Evolutionary conservation across 37 sponge, comb jelly and placozoan genomes (phyloP).

Genomic region (Amphimedon queenslandica): DNA sequence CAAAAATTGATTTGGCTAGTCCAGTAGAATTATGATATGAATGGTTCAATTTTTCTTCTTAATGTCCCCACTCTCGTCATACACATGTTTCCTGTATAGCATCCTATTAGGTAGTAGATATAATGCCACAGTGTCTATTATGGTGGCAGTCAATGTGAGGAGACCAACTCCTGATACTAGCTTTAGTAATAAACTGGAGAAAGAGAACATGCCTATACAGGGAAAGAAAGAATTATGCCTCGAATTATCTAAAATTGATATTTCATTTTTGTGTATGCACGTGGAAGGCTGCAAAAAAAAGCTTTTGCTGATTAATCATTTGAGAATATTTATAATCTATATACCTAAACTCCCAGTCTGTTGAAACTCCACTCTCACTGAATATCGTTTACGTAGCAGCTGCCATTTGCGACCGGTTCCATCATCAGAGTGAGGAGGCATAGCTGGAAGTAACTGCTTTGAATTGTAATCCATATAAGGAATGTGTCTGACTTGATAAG

Average conservation of each 20-base stretch:
- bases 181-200: conserved; percentile 50
- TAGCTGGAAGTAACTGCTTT: conserved; percentile 41
- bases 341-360: conserved; percentile 73
- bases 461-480: conserved; percentile 64
- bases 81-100: conserved; percentile 54
- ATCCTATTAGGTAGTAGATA: conserved; percentile 67
- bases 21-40: too few relatives aligned
- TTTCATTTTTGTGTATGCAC: background rate
- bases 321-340: background rate
- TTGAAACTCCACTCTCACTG: conserved; percentile 65
- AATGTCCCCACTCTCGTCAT: conserved; percentile 15
- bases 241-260: background rate
- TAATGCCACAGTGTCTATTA: conserved; percentile 67
- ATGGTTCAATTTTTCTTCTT: conserved; percentile 2
- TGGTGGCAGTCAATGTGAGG: conserved; percentile 76
- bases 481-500: conserved; percentile 47
- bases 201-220: conserved; percentile 54
- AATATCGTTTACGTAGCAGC: conserved; percentile 69
- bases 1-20: too few relatives aligned
- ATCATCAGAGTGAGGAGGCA: conserved; percentile 10
- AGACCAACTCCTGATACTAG: conserved; percentile 73
- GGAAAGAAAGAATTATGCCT: background rate
- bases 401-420: conserved; percentile 13
- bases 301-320: too few relatives aligned
- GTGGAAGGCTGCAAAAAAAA: too few relatives aligned